A percentile compares a stretch with the other conserved stretches of the same genome.
Evolutionary conservation across 2,888 invertebrate genomes (phyloP).

Genomic region (Eupithecia subumbrata): DNA sequence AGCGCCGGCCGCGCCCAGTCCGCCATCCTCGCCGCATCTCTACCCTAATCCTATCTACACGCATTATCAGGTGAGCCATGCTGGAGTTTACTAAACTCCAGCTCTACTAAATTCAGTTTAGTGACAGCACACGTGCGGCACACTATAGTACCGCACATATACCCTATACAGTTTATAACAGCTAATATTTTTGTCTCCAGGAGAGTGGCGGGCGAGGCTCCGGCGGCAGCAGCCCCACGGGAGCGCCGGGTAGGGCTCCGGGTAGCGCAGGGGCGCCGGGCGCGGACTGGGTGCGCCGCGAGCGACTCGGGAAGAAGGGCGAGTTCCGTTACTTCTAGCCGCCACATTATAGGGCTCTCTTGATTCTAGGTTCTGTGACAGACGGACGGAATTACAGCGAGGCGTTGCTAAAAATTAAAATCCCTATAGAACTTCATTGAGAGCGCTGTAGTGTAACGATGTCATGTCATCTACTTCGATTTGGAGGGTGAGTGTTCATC

Average conservation of each 20-base stretch:
- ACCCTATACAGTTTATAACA: neutral
- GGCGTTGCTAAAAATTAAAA: neutral
- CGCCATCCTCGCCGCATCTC: slow-evolving; percentile 89
- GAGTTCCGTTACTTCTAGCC: slow-evolving; percentile 96
- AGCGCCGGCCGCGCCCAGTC: slow-evolving; percentile 96
- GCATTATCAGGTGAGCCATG: neutral
- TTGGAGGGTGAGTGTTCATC: neutral
- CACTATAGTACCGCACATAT: slow-evolving; percentile 76
- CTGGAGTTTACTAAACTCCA: no score
- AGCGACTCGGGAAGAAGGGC: slow-evolving; percentile 96
- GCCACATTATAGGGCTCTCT: slow-evolving; percentile 20
- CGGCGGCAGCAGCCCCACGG: slow-evolving; percentile 70
- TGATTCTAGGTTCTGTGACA: neutral
- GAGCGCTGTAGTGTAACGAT: neutral
- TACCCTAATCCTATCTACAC: slow-evolving; percentile 90
- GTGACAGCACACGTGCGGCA: slow-evolving; percentile 98
- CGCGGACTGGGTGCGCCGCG: slow-evolving; percentile 93
- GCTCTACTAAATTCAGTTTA: no score
- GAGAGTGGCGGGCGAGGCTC: slow-evolving; percentile 75
- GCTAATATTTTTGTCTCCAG: slow-evolving; percentile 54
- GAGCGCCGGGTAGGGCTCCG: slow-evolving; percentile 68
- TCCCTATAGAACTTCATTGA: neutral
- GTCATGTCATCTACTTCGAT: neutral
- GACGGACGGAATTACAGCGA: neutral
- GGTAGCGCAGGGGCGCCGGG: slow-evolving; percentile 77